Base-by-base conservation (phyloP, 2,113 vertebrate genomes). In the Gadus macrocephalus region DNA sequence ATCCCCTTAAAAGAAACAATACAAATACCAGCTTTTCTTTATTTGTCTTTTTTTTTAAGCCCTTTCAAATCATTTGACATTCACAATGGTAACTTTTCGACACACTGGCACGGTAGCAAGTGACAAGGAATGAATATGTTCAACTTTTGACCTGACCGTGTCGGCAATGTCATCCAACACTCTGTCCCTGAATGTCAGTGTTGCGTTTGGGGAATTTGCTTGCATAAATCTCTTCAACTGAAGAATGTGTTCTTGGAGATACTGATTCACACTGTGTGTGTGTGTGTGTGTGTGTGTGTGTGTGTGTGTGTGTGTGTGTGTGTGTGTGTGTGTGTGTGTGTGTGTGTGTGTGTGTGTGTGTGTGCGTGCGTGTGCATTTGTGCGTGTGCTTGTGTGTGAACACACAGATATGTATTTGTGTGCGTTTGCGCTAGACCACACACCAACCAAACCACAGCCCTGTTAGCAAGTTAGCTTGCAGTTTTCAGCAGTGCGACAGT, bases 401-500 rank as follows among this genome's bases (percentile, higher is more conserved):
- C 25, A 25, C 25, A 25, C 25, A 25, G 20, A 20, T 25, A 25
- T 31, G 55, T 31, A 38, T 27, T 6, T 72, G 38, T 19, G 7
- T 20, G 63, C 67, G 20, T 8, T 12, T 16, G 69, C 64, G 5
- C 15, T 59, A 20, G 31, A 25, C 25, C 25, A 25, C 68, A 64
- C 38, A 27, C 27, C 15, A 31, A 25, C 38, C 75, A 58, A 72
- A 28, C 25, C 25, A 49, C 69, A 49, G 42, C 58, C 9, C 66
- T 64, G 22, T 66, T 17, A 2, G n/a, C 5, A 63, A 59, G 25
- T 49, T 6, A 27, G 6, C 53, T 31, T 55, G 12, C 64, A 3
- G 53, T 55, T 80, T 80, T 63, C 2, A 76, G 71, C 70, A 65
- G 69, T 4, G 14, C 66, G 56, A 16, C 69, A 62, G 58, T 70